These are phyloP conservation scores for Aplysia californica DNA, from an alignment of 1,140 invertebrate genomes.

Conservation along the genomic window DNA sequence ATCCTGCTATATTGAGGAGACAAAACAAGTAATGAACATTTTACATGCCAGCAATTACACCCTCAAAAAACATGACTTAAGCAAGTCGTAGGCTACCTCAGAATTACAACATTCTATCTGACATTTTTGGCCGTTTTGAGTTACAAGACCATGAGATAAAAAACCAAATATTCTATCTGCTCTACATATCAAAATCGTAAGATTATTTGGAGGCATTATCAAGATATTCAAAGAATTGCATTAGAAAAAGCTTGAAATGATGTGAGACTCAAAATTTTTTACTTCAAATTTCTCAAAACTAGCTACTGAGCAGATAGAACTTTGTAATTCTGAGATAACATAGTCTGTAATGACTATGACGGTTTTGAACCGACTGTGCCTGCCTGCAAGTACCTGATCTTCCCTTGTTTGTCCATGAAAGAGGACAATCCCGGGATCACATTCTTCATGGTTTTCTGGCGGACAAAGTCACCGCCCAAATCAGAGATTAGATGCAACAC, in stretches of 20 bases:
- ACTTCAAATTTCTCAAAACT: neutral
- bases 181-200: too few species aligned
- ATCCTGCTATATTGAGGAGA: too few species aligned
- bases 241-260: neutral
- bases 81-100: too few species aligned
- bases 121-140: too few species aligned
- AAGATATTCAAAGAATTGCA: neutral
- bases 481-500: slow-evolving; percentile 2
- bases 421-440: slow-evolving; percentile 8
- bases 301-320: neutral
- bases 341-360: neutral
- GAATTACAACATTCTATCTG: too few species aligned
- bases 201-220: neutral
- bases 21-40: too few species aligned
- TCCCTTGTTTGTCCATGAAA: slow-evolving; percentile 23
- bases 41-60: too few species aligned
- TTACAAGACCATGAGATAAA: too few species aligned
- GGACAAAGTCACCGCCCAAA: slow-evolving; percentile 18
- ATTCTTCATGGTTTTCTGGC: slow-evolving; percentile 15
- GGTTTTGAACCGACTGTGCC: neutral
- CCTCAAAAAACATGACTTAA: too few species aligned
- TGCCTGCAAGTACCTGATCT: slow-evolving; percentile 8
- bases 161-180: too few species aligned
- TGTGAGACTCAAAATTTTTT: neutral
- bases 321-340: neutral